Conservation (phyloP, 1,140 invertebrate species). For the roundworm (Caenorhabditis elegans) region DNA sequence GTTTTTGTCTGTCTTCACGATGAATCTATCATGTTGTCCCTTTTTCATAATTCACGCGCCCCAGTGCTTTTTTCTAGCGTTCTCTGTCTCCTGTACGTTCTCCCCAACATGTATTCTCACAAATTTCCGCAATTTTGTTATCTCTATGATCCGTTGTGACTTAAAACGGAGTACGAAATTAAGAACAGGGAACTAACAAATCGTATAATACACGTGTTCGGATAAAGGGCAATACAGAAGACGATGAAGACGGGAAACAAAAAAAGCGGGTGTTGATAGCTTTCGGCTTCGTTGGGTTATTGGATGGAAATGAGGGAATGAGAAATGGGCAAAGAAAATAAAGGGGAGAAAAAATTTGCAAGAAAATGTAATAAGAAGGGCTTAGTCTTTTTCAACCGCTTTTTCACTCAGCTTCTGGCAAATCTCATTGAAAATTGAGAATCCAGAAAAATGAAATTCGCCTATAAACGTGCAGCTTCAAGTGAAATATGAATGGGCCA, state of each 20-base stretch:
- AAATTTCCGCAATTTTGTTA: no score
- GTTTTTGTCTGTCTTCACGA: conserved; percentile 13
- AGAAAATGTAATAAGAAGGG: conserved; percentile 23
- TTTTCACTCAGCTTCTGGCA: background rate
- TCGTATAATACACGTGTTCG: background rate
- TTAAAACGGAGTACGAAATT: no score
- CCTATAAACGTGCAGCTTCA: no score
- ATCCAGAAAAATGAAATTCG: no score
- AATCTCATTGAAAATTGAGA: no score
- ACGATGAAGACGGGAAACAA: background rate
- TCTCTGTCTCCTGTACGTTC: background rate
- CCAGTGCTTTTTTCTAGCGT: background rate
- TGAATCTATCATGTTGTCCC: background rate
- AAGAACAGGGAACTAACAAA: background rate
- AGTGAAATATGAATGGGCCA: no score
- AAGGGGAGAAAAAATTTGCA: background rate
- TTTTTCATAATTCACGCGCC: background rate
- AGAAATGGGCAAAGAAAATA: background rate
- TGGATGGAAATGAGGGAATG: conserved; percentile 24
- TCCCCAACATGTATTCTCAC: background rate
- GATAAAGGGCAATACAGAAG: background rate
- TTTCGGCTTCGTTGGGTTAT: conserved; percentile 26
- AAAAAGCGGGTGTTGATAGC: background rate
- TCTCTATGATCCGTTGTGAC: no score
- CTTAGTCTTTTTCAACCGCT: background rate